These are phyloP conservation scores for Tachysurus vachellii DNA, from an alignment of 2,113 vertebrate species.

Conservation along the genomic window DNA sequence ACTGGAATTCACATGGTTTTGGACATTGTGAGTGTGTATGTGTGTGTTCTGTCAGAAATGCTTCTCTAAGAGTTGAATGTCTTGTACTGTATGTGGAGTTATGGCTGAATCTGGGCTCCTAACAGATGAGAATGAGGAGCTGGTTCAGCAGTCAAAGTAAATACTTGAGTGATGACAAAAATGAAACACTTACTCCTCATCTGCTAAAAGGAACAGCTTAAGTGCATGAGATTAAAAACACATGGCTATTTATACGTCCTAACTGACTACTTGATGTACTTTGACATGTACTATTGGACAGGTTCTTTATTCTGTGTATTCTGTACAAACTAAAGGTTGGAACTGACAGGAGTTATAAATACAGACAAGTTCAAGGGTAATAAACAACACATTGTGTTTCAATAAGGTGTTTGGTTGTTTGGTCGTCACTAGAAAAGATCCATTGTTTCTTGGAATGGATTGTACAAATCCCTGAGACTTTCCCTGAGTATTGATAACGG, in stretches of 20 bases:
- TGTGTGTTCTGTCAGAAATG: slow-evolving; percentile 33
- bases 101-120: slow-evolving; percentile 31
- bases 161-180: slow-evolving; percentile 49
- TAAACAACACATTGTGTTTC: not conserved
- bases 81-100: not conserved
- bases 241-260: slow-evolving; percentile 32
- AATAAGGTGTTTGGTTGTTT: not conserved
- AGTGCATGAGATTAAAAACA: slow-evolving; percentile 35
- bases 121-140: slow-evolving; percentile 29
- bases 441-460: not conserved
- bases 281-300: slow-evolving; percentile 22
- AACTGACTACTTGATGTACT: slow-evolving; percentile 4
- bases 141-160: slow-evolving; percentile 38
- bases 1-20: slow-evolving; percentile 21
- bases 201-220: slow-evolving; percentile 12
- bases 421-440: not conserved
- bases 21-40: not conserved
- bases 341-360: slow-evolving; percentile 3
- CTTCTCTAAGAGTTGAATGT: slow-evolving; percentile 39
- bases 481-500: not conserved
- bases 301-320: not conserved
- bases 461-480: not conserved
- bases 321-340: not conserved
- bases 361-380: not conserved
- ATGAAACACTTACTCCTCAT: slow-evolving; percentile 15